A percentile compares a stretch with the other conserved stretches of the same genome.
phyloP scores from a whole-genome alignment of 1,140 invertebrate genomes.

The Yoshiicerus persimilis region DNA sequence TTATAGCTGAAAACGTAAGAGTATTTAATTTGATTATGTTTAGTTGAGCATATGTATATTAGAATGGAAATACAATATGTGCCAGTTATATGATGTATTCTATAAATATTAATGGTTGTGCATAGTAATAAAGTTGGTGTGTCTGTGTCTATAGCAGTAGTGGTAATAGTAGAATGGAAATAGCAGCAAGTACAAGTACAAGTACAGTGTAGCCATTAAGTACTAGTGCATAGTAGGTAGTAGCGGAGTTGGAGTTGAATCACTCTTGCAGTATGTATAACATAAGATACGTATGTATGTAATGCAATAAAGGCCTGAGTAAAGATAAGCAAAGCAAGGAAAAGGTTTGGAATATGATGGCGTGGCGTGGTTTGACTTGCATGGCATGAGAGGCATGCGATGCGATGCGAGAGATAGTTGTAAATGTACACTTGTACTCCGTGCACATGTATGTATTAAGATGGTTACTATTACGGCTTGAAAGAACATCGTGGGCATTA shows the following conservation, averaged over 20 bases:
- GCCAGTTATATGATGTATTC: no score
- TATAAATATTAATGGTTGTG: background rate
- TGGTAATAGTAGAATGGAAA: background rate
- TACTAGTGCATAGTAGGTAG: background rate
- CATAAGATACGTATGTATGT: no score
- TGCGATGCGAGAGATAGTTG: background rate
- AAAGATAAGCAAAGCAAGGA: background rate
- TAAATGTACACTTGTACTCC: background rate
- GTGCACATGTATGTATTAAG: background rate
- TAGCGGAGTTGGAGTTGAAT: background rate
- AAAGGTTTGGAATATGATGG: background rate
- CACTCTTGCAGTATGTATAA: no score
- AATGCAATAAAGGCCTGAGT: background rate
- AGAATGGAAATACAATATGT: no score
- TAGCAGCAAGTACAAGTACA: no score
- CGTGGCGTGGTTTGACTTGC: no score
- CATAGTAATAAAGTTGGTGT: background rate
- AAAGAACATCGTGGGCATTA: no score
- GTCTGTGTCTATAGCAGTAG: background rate
- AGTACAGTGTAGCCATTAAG: no score
- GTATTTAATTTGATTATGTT: background rate
- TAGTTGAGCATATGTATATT: background rate
- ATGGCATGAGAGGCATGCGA: no score
- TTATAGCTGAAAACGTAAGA: no score
- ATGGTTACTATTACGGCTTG: no score